Evolutionary conservation across 1,140 invertebrate species (phyloP), one percentile per base, ranked within the genome.

Genomic region (Leptoteleia sp.): DNA sequence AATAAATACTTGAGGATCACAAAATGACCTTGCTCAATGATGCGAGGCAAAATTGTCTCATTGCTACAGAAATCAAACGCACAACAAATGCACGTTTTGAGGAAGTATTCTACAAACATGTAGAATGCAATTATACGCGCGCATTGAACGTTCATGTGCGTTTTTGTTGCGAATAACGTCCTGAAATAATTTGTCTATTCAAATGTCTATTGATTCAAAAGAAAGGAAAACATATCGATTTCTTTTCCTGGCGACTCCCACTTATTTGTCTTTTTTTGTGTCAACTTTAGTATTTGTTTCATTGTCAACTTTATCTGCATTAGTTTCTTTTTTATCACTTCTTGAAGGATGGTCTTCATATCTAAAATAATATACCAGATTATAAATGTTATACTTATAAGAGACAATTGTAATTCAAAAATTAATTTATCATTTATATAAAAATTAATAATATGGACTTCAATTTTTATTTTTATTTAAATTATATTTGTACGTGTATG

Each of bases 311-410:
- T 73, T 65, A 1, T 42, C 45, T 11, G 37, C 1, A 1, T 11
- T 57, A 6, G 13, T 29, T 59, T 65, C 43, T n/a, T 71, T 54
- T n/a, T 22, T 55, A 27, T 13, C 47, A 8, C 52, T 40, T 65
- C 4, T 38, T 43, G 59, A 37, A 19, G 92, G 92, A 88, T 92
- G 91, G 87, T 93, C 93, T 84, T 93, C 92, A 79, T 93, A 93
- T 17, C 92, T 93, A 59, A 27, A 86, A 77, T 35, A 11, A 8
- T 22, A n/a, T n/a, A n/a, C n/a, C n/a, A n/a, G n/a, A 25, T 29
- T 79, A 79, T 43, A 54, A 38, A 45, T 3, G 3, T 45, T 33
- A 19, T 54, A 29, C 27, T 22, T 22, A n/a, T n/a, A n/a, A n/a
- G n/a, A n/a, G n/a, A n/a, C n/a, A n/a, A n/a, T n/a, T n/a, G n/a